Evolutionary conservation across 2,888 invertebrate species (phyloP).

Genomic region (Tipula lateralis): DNA sequence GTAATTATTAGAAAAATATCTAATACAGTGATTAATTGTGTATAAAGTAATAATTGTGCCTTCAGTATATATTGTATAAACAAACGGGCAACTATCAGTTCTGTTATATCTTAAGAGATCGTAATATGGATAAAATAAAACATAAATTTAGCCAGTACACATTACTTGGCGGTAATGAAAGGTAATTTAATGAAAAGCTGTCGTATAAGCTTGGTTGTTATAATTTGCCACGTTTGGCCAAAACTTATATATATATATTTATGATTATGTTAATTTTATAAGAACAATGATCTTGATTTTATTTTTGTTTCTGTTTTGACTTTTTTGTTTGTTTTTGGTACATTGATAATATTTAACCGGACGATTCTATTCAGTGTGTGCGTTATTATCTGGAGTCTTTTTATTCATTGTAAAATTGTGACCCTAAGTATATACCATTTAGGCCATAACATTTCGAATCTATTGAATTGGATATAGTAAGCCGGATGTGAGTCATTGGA

Average conservation of each 20-base stretch:
- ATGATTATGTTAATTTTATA: background rate
- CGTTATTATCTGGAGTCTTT: no score
- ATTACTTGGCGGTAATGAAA: background rate
- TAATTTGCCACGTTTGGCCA: background rate
- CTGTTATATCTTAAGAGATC: background rate
- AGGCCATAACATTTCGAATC: no score
- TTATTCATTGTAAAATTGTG: no score
- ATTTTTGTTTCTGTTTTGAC: background rate
- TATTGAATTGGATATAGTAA: no score
- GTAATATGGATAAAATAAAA: constrained; percentile 2
- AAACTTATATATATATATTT: background rate
- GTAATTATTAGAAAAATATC: background rate
- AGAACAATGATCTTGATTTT: background rate
- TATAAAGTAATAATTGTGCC: background rate
- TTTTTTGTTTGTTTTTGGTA: background rate
- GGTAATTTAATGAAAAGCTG: background rate
- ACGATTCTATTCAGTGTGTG: background rate
- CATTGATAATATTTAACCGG: background rate
- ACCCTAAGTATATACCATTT: no score
- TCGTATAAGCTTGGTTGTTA: background rate
- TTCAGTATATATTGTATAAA: background rate
- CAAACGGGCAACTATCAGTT: background rate
- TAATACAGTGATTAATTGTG: background rate
- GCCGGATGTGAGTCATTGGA: no score
- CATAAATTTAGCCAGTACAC: background rate